Evolutionary conservation across 2,113 vertebrate species (phyloP), one percentile per base, ranked within the genome.

Genomic region (Elephas maximus): DNA sequence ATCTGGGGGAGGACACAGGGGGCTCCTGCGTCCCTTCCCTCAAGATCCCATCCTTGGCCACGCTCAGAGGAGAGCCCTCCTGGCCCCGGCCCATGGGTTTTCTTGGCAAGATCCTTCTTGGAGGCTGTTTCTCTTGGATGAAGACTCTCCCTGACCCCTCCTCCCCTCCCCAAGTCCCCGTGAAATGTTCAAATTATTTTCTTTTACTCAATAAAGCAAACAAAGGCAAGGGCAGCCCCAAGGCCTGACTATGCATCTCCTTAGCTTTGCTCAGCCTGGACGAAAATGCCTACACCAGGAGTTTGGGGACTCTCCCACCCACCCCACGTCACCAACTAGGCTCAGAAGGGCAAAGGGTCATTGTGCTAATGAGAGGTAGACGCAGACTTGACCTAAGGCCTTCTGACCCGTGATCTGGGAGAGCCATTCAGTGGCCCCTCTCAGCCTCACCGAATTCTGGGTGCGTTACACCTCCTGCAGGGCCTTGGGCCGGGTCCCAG

Each of bases 101-200:
- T 94, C 97, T 98, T 98, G 98, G 98, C 98, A 97, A 96, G 23
- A 60, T 88, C 86, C 94, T 95, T 97, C 93, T 97, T 71, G 90
- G 89, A 37, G 48, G 97, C 97, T 99, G 98, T 98, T 93, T 95
- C 93, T 96, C 98, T 99, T 98, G 99, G 98, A 99, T 86, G 97
- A 0, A 98, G 96, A 90, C 93, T 98, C 96, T 96, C 97, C 91
- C 97, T 98, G 98, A 98, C 97, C 98, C 97, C 87, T 93, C 86
- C 51, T 93, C 78, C 65, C 82, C 80, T 94, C 98, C 98, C 95
- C 41, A 98, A 98, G 98, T 98, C 97, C 98, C 97, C 97, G 98
- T 98, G 98, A 98, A 98, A 98, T 26, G 95, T 97, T 98, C 97
- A 95, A 98, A 98, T 98, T 99, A 97, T 98, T 99, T 99, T 99